Percentiles rank a stretch among this genome's conserved stretches.
Conservation (phyloP, 2,888 invertebrate genomes). For the Poecilus cupreus region DNA sequence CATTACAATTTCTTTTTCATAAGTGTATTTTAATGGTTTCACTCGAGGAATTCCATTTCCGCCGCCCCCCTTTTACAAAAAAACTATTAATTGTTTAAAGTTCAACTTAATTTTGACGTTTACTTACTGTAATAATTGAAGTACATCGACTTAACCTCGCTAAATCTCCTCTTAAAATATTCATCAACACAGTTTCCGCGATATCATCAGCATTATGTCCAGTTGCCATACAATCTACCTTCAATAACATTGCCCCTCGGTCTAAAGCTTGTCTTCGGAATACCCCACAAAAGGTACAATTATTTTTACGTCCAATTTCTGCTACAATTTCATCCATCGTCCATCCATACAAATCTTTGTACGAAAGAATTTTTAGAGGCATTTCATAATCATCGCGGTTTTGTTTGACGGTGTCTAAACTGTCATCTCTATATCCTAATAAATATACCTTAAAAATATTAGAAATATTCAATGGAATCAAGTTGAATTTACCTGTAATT, state of each 20-base stretch:
- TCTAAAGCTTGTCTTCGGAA: constrained; percentile 97
- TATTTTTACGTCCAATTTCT: constrained; percentile 90
- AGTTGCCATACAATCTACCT: constrained; percentile 95
- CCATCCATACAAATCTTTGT: constrained; percentile 99
- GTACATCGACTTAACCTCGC: constrained; percentile 95
- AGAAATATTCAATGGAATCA: too few species aligned
- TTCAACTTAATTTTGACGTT: constrained; percentile 13
- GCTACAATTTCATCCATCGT: constrained; percentile 99
- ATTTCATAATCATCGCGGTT: constrained; percentile 96
- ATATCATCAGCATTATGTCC: constrained; percentile 98
- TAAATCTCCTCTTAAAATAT: constrained; percentile 96
- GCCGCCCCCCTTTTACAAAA: constrained; percentile 78
- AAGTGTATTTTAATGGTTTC: constrained; percentile 97
- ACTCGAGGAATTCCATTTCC: constrained; percentile 92
- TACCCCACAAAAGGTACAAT: constrained; percentile 97
- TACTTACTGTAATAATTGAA: constrained; percentile 87
- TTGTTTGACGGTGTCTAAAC: constrained; percentile 95
- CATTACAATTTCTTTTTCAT: constrained; percentile 99
- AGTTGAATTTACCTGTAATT: constrained; percentile 81
- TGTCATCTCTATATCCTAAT: constrained; percentile 92
- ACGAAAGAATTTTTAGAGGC: constrained; percentile 95
- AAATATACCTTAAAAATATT: too few species aligned
- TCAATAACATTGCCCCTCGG: constrained; percentile 91
- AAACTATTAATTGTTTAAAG: constrained; percentile 53
- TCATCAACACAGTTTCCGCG: constrained; percentile 99